Base-by-base conservation (phyloP, 2,797 vertebrate genomes). In the Poeciliopsis turneri region DNA sequence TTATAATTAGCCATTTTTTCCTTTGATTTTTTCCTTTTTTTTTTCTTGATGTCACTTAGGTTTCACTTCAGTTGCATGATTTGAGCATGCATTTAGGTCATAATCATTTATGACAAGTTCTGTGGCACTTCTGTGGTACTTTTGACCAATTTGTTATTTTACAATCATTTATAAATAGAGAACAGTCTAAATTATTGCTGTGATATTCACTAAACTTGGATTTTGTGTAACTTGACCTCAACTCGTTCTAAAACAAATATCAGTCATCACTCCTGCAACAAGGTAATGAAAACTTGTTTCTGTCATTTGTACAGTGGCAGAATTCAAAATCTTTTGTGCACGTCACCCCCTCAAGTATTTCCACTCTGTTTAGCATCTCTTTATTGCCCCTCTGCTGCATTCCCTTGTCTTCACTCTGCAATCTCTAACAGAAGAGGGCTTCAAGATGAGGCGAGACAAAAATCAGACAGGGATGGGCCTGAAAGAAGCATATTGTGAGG, bases 401-500 rank as follows among this genome's bases (percentile, higher is more conserved):
- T 91, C 88, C 90, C 92, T 89, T 88, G 89, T 91, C 90, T 85
- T 89, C 89, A 82, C 87, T 86, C 90, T 83, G 76, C 91, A 84
- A 92, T 81, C 83, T 91, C 83, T 84, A 94, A 96, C 93, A 95
- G 94, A 95, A 91, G 87, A 89, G 74, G 89, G 87, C 90, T 96
- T 95, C 90, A 95, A 94, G 88, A 88, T 85, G 84, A 87, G 86
- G 89, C 90, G 90, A 90, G 87, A 91, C 85, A 72, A 89, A 30
- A 91, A 87, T 88, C 92, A 94, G 86, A 87, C 93, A 75, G 82
- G 95, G 95, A 97, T 91, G 94, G 94, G 92, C 94, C 94, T 97
- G 95, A 95, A 96, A 94, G 93, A 95, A 96, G 86, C 92, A 92
- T 94, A 96, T 95, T 97, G 96, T 96, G 96, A 95, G 90, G 95